These are phyloP conservation scores for Drosophila setosimentum DNA, from an alignment of 2,888 invertebrate genomes.

Conservation along the genomic window DNA sequence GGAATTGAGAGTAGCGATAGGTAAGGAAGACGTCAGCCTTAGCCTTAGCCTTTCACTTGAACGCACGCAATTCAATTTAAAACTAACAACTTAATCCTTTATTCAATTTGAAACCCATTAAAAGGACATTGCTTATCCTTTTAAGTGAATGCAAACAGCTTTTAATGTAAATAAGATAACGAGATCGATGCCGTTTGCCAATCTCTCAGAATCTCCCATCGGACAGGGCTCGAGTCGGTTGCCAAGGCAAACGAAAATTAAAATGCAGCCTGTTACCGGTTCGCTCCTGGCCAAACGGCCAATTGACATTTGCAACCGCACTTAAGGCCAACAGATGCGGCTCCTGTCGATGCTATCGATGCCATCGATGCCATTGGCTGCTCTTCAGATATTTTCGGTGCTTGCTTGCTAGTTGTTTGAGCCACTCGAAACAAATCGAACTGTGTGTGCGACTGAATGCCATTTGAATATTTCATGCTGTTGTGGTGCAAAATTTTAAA, in stretches of 20 bases:
- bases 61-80: conserved; percentile 83
- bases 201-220: conserved; percentile 39
- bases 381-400: conserved; percentile 36
- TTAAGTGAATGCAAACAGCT: conserved; percentile 86
- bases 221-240: conserved; percentile 23
- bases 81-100: conserved; percentile 86
- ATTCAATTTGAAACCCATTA: conserved; percentile 86
- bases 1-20: not conserved
- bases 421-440: conserved; percentile 77
- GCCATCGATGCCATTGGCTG: conserved; percentile 26
- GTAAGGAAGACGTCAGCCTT: conserved; percentile 38
- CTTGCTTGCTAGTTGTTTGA: conserved; percentile 39
- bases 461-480: conserved; percentile 79
- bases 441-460: conserved; percentile 59
- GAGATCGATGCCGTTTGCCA: conserved; percentile 81
- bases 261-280: conserved; percentile 69
- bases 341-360: conserved; percentile 39
- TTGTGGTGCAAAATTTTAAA: conserved; percentile 79
- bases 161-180: conserved; percentile 85
- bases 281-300: conserved; percentile 65
- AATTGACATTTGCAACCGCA: conserved; percentile 82
- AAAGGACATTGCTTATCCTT: conserved; percentile 85
- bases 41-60: conserved; percentile 56
- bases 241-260: conserved; percentile 65
- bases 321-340: conserved; percentile 65